Conservation (phyloP, 2,888 invertebrate genomes). For the Criorhina ranunculi region DNA sequence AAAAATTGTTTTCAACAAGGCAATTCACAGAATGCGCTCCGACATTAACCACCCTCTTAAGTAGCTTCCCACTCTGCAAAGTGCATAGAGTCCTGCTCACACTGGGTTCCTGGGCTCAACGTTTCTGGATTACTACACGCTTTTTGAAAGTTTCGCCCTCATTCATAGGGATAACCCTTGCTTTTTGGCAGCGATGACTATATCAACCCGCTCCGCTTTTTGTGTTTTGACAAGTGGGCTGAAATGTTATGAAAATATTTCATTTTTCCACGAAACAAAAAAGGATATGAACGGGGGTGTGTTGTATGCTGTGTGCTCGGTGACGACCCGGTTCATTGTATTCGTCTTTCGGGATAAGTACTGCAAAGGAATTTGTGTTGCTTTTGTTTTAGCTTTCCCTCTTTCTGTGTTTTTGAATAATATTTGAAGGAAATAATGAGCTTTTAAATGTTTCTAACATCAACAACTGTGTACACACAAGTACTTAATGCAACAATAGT, state of each 20-base stretch:
- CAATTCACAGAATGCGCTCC: conserved; percentile 64
- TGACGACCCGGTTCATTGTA: conserved; percentile 46
- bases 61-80: neutral
- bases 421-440: conserved; percentile 69
- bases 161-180: conserved; percentile 12
- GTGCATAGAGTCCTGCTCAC: conserved; percentile 11
- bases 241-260: conserved; percentile 37
- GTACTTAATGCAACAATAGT: conserved; percentile 15
- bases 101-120: conserved; percentile 16
- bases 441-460: conserved; percentile 33
- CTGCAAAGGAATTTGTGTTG: neutral
- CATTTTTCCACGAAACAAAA: neutral
- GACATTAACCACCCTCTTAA: conserved; percentile 21
- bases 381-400: conserved; percentile 25
- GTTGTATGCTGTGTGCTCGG: conserved; percentile 2
- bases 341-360: conserved; percentile 18
- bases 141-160: conserved; percentile 20
- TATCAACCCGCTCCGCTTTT: conserved; percentile 6
- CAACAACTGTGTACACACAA: conserved; percentile 3
- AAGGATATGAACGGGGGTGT: neutral
- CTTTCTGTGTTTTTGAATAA: conserved; percentile 29
- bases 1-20: conserved; percentile 78
- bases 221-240: conserved; percentile 49
- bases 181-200: neutral
- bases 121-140: conserved; percentile 31